Evolutionary conservation across 2,113 vertebrate genomes (phyloP).

Genomic region (Alces alces): DNA sequence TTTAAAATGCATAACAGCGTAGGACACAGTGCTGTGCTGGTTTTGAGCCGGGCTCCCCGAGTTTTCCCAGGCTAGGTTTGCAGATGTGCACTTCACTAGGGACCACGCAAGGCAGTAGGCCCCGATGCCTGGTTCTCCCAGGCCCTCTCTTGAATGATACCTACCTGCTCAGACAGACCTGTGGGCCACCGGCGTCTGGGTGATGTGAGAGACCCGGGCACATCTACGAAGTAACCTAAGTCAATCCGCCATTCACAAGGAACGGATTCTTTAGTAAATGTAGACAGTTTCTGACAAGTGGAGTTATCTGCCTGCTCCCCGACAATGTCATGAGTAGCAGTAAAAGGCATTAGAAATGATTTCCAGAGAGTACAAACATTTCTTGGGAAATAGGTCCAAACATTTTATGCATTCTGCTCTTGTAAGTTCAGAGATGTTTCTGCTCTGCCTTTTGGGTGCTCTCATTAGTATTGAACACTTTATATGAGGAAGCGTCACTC

Average conservation of each 20-base stretch:
- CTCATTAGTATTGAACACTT: background rate
- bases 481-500: background rate
- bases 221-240: background rate
- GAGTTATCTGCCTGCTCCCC: rapidly evolving
- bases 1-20: background rate
- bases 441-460: background rate
- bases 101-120: background rate
- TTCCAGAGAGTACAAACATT: background rate
- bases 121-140: rapidly evolving
- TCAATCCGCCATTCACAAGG: background rate
- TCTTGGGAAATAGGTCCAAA: background rate
- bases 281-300: background rate
- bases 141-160: background rate
- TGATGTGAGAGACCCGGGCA: background rate
- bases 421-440: background rate
- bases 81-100: background rate
- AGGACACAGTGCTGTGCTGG: background rate
- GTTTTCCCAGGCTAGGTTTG: background rate
- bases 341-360: background rate
- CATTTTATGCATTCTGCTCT: background rate
- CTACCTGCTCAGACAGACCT: no score
- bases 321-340: background rate
- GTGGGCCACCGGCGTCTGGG: rapidly evolving
- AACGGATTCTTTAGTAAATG: background rate
- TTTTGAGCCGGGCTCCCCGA: background rate